Evolutionary conservation across 1,140 invertebrate genomes (phyloP), one percentile per base, ranked within the genome.

Genomic region (Zaprionus africanus): DNA sequence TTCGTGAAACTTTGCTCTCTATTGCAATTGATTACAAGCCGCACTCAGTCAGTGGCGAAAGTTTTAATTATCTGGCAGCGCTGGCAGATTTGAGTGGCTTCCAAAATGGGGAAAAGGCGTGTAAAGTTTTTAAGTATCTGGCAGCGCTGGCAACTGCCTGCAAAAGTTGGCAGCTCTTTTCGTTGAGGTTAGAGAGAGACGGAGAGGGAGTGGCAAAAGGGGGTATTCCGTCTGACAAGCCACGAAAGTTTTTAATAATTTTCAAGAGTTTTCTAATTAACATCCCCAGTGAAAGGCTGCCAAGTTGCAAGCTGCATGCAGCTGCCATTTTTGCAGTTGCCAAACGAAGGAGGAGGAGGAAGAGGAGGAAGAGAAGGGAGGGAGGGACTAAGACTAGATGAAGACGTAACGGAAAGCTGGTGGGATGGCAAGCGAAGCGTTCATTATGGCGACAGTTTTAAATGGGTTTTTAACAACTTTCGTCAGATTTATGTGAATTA

Each of bases 231-330:
- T 54, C 53, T 73, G 74, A 73, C 62, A 76, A 67, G 46, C 68
- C 51, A 56, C 58, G 41, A 88, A 88, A 88, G 85, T 88, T 88
- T 88, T 88, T 90, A 90, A 88, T 88, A 84, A 90, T 90, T 90
- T 90, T 82, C 85, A 76, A 90, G 85, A 88, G 85, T 88, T 88
- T 88, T 88, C 86, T 88, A 90, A 88, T 88, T 88, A 88, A 90
- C 85, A 88, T 90, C 73, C 79, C 78, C 62, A 69, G 63, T 53
- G 76, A 69, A 59, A 58, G 53, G 57, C 60, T 22, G 46, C 31
- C 54, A 54, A 51, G 72, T 36, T 58, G 67, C 54, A 60, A 58
- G 68, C 51, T 61, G 69, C 51, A 61, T 61, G 69, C 51, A 61
- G 59, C 66, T 65, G 79, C 76, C 59, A 53, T 61, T 59, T 69